These are phyloP conservation scores for Tokudaia tokunoshimensis DNA, from an alignment of 2,797 vertebrate species.

Conservation along the genomic window DNA sequence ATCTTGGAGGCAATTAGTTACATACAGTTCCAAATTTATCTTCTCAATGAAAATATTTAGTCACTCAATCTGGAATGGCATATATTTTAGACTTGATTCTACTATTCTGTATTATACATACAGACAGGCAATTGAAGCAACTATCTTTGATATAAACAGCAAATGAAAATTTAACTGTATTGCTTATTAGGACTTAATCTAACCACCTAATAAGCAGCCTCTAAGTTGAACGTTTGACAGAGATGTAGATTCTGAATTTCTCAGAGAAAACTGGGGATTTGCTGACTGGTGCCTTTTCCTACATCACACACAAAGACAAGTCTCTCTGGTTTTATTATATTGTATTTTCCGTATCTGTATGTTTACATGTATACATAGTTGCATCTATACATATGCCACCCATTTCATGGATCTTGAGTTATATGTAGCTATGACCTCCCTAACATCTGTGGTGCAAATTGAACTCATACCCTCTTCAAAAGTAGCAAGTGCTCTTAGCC, in stretches of 20 bases:
- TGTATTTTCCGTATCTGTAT: not conserved
- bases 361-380: not conserved
- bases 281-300: not conserved
- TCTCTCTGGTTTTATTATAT: not conserved
- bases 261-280: not conserved
- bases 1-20: not conserved
- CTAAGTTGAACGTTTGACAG: not conserved
- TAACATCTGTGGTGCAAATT: not conserved
- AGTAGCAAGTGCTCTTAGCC: not conserved
- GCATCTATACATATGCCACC: not conserved
- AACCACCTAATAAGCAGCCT: not conserved
- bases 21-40: not conserved
- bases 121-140: not conserved
- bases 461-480: not conserved
- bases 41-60: not conserved
- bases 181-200: not conserved
- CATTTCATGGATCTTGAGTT: not conserved
- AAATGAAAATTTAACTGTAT: not conserved
- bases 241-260: not conserved
- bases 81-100: not conserved
- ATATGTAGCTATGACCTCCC: not conserved
- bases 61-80: not conserved
- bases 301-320: not conserved
- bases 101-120: not conserved
- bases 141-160: not conserved